These are phyloP conservation scores for Microctonus brassicae DNA, from an alignment of 2,888 invertebrate species.

Conservation along the genomic window DNA sequence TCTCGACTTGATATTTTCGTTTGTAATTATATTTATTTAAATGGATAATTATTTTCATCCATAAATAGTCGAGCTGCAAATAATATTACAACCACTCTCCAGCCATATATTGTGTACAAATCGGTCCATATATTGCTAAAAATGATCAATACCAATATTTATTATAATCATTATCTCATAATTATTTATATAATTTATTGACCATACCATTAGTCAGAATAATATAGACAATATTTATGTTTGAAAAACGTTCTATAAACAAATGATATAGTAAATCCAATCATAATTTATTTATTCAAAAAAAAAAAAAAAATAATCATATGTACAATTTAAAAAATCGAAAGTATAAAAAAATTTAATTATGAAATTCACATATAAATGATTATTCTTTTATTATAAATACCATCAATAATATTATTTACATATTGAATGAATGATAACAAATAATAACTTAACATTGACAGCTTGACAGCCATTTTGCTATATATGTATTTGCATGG, in stretches of 20 bases:
- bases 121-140: background rate
- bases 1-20: background rate
- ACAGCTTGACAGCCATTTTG: no score
- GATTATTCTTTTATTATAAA: background rate
- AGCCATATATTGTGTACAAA: background rate
- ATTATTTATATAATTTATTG: background rate
- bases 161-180: background rate
- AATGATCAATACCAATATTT: background rate
- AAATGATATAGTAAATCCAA: no score
- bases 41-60: background rate
- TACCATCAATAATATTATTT: no score
- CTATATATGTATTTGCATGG: no score
- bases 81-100: background rate
- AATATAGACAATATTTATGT: background rate
- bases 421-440: background rate
- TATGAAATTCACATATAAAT: background rate
- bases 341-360: background rate
- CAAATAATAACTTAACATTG: background rate
- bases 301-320: background rate
- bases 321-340: background rate
- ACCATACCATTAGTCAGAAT: background rate
- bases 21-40: background rate
- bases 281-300: background rate
- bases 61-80: background rate
- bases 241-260: no score